Evolutionary conservation across 2,113 vertebrate genomes (phyloP), one percentile per base, ranked within the genome.

Genomic region (Gymnogyps californianus): DNA sequence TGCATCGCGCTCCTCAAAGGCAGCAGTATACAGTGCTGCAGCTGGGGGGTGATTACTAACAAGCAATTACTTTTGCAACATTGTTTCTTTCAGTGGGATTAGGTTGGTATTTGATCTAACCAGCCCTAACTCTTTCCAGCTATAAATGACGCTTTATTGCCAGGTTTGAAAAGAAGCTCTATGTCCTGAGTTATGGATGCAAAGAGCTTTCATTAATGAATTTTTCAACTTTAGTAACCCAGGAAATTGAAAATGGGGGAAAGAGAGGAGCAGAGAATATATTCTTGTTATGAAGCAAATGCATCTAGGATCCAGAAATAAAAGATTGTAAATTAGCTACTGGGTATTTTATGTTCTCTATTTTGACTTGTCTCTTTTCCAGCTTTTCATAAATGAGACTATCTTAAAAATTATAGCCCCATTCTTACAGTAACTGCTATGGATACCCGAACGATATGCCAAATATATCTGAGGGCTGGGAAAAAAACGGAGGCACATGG

Each of bases 201-300:
- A n/a, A 81, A 96, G 59, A 77, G 34, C 32, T 91, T 96, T 82
- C 38, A 49, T 95, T 52, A 74, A 74, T 52, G 71, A 80, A 55
- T 75, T 92, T 83, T 88, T 80, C 59, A 77, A 55, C 87, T 76
- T 46, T 69, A 75, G 67, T 83, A 93, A 84, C 38, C 65, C 31
- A 77, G 49, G 69, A 86, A 94, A 94, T 69, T 91, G 87, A 84
- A 95, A 90, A 78, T 24, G 36, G 47, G 42, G 59, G 52, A 42
- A 42, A 76, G 40, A 72, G 42, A 81, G 42, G 42, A 87, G 6
- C 29, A 20, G 72, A 74, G 67, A 83, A 51, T 87, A 66, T 70
- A 40, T 93, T 64, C 79, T 55, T 72, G 36, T 46, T 78, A 72
- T 38, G 36, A 77, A 62, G 69, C 32, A 88, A 93, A 67, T 29